Conservation (phyloP, 2,888 invertebrate genomes). For the Helicoverpa assulta region DNA sequence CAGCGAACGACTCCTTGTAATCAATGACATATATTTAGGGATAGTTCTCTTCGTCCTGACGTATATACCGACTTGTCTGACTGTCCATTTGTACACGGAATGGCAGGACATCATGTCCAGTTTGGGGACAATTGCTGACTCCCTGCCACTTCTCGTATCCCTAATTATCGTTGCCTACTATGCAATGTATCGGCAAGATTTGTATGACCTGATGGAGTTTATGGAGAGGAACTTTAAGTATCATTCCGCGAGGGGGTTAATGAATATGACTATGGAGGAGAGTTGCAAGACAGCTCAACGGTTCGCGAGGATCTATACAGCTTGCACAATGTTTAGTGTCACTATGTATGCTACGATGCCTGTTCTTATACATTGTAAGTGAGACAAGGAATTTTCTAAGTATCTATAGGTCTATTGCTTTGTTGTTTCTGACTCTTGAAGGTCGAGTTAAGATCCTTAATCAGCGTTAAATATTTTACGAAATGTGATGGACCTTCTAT, state of each 20-base stretch:
- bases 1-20: slow-evolving; percentile 63
- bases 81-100: slow-evolving; percentile 75
- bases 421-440: no score
- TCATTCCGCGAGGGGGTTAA: slow-evolving; percentile 81
- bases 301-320: slow-evolving; percentile 82
- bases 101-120: slow-evolving; percentile 81
- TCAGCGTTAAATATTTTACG: no score
- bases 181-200: slow-evolving; percentile 71
- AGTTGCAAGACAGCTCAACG: slow-evolving; percentile 76
- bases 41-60: slow-evolving; percentile 75
- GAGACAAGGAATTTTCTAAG: no score
- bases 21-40: slow-evolving; percentile 76
- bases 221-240: slow-evolving; percentile 81
- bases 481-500: background rate
- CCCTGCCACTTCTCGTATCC: slow-evolving; percentile 76
- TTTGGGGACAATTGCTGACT: slow-evolving; percentile 79
- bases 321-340: slow-evolving; percentile 81
- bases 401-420: no score
- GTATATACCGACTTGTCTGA: slow-evolving; percentile 67
- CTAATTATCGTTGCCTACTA: slow-evolving; percentile 78
- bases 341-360: slow-evolving; percentile 79
- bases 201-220: slow-evolving; percentile 75
- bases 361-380: slow-evolving; percentile 80
- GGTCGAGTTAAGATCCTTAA: no score
- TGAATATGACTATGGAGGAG: slow-evolving; percentile 82